Percentiles rank a stretch among this genome's conserved stretches.
Conservation (phyloP, 37 sponge, comb jelly and placozoan genomes). For the Cliona cf. orientalis region DNA sequence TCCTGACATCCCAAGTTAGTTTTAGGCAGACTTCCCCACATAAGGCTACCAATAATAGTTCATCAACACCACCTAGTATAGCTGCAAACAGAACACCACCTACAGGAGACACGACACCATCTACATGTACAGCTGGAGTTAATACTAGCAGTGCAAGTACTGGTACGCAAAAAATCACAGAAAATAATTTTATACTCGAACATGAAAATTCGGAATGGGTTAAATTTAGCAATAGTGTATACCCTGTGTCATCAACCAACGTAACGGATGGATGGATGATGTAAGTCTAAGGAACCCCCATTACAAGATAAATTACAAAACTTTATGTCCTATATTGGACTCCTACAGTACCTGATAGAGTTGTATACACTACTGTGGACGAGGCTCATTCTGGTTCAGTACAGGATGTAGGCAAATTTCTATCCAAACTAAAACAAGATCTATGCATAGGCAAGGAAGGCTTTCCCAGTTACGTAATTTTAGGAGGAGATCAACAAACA, state of each 20-base stretch:
- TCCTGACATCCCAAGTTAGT: conserved; percentile 11
- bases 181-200: background rate
- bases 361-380: conserved; percentile 6
- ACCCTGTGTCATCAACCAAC: no score
- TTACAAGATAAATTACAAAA: background rate
- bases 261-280: background rate
- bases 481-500: conserved; percentile 19
- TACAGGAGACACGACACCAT: no score
- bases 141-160: background rate
- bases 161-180: background rate
- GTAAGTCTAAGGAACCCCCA: background rate
- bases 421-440: background rate
- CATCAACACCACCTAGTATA: no score
- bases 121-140: background rate
- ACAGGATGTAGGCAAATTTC: background rate
- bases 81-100: no score
- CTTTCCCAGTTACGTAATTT: background rate
- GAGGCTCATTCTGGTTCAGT: conserved; percentile 22
- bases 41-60: no score
- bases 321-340: conserved; percentile 1
- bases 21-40: no score
- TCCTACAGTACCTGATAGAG: background rate
- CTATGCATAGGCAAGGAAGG: background rate
- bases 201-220: background rate
- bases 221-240: background rate